Conservation (phyloP, 2,113 vertebrate genomes). For the Corydoras maculifer region DNA sequence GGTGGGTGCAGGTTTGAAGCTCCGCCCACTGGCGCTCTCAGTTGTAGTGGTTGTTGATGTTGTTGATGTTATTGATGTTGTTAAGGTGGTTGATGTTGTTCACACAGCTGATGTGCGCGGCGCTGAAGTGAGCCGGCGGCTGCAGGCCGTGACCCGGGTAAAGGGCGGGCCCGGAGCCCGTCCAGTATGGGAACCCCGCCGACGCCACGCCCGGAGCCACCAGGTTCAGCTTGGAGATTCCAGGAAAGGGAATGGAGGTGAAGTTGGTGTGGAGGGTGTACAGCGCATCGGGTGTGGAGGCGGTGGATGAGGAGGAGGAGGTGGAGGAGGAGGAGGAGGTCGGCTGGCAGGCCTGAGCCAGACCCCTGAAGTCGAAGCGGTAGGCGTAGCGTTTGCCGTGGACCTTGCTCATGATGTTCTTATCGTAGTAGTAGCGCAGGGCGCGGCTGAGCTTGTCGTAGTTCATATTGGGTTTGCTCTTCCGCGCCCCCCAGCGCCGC, state of each 20-base stretch:
- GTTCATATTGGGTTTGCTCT: conserved; percentile 99
- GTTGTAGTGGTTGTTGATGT: conserved; percentile 82
- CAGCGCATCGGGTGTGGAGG: conserved; percentile 73
- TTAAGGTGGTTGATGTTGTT: conserved; percentile 73
- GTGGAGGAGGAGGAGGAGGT: conserved; percentile 71
- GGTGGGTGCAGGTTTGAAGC: too few species aligned
- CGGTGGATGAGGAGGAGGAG: conserved; percentile 63
- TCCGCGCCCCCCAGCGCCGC: conserved; percentile 89
- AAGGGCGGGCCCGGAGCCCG: conserved; percentile 76
- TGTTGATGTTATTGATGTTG: conserved; percentile 44
- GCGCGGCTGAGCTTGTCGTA: conserved; percentile 97
- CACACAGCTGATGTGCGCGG: conserved; percentile 79
- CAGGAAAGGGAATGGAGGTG: conserved; percentile 83
- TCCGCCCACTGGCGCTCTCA: conserved; percentile 54
- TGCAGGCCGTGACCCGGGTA: conserved; percentile 83
- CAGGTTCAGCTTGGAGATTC: conserved; percentile 95
- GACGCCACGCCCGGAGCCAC: conserved; percentile 82
- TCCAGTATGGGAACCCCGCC: conserved; percentile 93
- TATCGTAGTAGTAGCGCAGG: conserved; percentile 98
- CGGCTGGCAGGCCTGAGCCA: conserved; percentile 94
- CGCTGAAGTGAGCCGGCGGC: conserved; percentile 75
- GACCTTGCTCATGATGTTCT: conserved; percentile 99
- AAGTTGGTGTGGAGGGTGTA: conserved; percentile 94
- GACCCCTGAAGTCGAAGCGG: conserved; percentile 95
- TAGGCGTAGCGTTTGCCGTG: conserved; percentile 97